Conservation (phyloP, 2,797 vertebrate species). For the Diplodus sargus region DNA sequence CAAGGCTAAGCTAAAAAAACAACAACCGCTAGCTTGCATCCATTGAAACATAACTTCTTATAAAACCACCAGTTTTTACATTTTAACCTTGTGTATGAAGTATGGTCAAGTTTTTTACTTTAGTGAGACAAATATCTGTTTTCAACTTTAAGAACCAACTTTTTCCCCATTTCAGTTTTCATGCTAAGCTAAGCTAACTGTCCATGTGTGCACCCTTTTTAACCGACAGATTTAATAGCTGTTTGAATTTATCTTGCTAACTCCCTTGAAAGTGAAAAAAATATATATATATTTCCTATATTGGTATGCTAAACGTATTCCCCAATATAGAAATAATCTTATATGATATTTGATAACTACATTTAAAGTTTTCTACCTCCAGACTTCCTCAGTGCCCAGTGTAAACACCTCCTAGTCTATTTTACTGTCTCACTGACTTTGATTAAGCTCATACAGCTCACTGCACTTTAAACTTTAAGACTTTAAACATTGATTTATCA, state of each 20-base stretch:
- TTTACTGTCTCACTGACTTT: conserved; percentile 17
- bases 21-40: too few relatives aligned
- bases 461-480: not conserved
- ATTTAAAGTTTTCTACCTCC: not conserved
- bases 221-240: not conserved
- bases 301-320: too few relatives aligned
- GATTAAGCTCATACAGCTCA: conserved; percentile 15
- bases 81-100: too few relatives aligned
- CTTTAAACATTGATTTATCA: conserved; percentile 29
- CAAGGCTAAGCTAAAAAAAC: too few relatives aligned
- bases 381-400: not conserved
- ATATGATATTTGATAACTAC: not conserved
- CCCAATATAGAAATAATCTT: not conserved
- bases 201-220: not conserved
- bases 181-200: not conserved
- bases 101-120: too few relatives aligned
- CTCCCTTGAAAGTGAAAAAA: not conserved
- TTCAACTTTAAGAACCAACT: too few relatives aligned
- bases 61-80: too few relatives aligned
- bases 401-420: not conserved
- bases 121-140: too few relatives aligned
- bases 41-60: too few relatives aligned
- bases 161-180: too few relatives aligned
- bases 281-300: too few relatives aligned
- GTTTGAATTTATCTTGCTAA: not conserved